A percentile compares a stretch with the other conserved stretches of the same genome.
Evolutionary conservation across 2,797 vertebrate species (phyloP).

Genomic region (Chelmon rostratus): DNA sequence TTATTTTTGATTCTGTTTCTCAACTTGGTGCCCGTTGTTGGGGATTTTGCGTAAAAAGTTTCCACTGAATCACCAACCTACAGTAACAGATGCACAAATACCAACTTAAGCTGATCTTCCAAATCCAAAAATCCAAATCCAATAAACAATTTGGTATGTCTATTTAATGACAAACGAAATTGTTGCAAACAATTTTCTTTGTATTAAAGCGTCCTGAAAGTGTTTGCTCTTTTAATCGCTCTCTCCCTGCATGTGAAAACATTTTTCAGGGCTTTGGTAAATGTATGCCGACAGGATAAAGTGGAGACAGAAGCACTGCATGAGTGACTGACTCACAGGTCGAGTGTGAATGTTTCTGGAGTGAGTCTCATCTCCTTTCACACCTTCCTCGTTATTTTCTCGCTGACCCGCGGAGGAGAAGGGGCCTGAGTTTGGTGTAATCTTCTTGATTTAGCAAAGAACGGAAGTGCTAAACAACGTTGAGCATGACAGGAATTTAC

Average conservation of each 20-base stretch:
- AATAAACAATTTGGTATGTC: too few species aligned
- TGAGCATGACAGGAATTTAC: conserved; percentile 35
- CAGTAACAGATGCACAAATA: background rate
- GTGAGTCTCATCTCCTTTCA: conserved; percentile 32
- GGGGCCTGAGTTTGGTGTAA: background rate
- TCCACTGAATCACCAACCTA: conserved; percentile 29
- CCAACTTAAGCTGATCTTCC: background rate
- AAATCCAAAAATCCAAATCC: background rate
- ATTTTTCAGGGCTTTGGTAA: background rate
- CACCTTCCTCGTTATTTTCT: conserved; percentile 6
- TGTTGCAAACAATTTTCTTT: background rate
- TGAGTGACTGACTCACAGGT: conserved; percentile 12
- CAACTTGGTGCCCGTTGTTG: conserved; percentile 8
- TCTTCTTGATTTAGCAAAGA: conserved; percentile 27
- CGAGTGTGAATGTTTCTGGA: conserved; percentile 4
- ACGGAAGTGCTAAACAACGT: conserved; percentile 28
- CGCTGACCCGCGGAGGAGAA: background rate
- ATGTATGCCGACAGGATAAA: background rate
- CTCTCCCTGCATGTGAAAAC: background rate
- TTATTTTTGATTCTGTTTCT: conserved; percentile 26
- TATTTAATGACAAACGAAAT: too few species aligned
- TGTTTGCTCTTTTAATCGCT: background rate
- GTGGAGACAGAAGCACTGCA: conserved; percentile 6
- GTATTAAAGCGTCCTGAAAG: background rate
- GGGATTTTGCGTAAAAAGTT: conserved; percentile 10